phyloP scores from a whole-genome alignment of 2,888 invertebrate genomes.

The Andrena hattorfiana region DNA sequence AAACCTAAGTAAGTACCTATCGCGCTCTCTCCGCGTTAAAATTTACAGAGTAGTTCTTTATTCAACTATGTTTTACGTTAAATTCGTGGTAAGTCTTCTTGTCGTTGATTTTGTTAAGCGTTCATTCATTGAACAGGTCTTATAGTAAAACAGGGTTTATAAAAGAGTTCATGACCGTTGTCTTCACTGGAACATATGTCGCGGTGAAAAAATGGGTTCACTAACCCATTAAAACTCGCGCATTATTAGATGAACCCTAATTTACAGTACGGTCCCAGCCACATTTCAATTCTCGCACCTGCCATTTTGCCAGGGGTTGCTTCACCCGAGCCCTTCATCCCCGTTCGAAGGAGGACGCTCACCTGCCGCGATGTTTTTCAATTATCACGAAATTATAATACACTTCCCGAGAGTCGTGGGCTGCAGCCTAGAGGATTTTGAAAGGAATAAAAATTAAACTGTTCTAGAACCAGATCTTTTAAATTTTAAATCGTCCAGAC shows the following conservation, averaged over 20 bases:
- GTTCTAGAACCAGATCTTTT: not conserved
- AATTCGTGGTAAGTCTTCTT: no score
- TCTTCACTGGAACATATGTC: not conserved
- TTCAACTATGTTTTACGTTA: no score
- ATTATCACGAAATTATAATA: conserved; percentile 54
- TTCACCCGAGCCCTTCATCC: conserved; percentile 22
- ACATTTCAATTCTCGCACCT: conserved; percentile 46
- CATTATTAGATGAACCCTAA: conserved; percentile 39
- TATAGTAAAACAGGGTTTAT: no score
- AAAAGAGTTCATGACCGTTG: not conserved
- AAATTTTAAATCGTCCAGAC: not conserved
- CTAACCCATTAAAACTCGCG: conserved; percentile 16
- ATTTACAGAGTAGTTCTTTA: no score
- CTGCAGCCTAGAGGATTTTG: conserved; percentile 13
- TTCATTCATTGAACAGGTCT: no score
- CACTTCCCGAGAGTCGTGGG: conserved; percentile 22
- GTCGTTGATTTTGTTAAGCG: no score
- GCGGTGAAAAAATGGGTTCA: conserved; percentile 19
- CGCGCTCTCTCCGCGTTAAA: no score
- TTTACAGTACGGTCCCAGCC: not conserved
- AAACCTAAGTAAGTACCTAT: no score
- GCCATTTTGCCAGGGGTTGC: conserved; percentile 39
- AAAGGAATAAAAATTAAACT: no score
- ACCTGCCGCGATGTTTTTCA: conserved; percentile 35
- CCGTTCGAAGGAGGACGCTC: conserved; percentile 31